A percentile compares a stretch with the other conserved stretches of the same genome.
phyloP scores from a whole-genome alignment of 2,113 vertebrate species.

The Rhombomys opimus region DNA sequence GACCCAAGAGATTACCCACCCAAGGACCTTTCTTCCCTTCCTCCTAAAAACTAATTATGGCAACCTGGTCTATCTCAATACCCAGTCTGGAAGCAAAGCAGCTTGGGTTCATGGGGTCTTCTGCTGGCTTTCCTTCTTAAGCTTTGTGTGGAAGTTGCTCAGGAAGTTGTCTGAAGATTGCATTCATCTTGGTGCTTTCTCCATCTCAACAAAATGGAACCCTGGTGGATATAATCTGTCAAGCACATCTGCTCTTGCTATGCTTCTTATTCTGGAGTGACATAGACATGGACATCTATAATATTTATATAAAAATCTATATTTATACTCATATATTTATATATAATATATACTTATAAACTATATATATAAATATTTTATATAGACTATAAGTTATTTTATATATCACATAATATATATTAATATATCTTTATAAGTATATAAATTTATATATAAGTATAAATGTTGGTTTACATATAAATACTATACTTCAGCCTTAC shows the following conservation, averaged over 20 bases:
- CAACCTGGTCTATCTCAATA: background rate
- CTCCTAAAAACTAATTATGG: conserved; percentile 1
- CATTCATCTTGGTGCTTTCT: accelerated
- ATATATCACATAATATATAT: no score
- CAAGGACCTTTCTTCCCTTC: background rate
- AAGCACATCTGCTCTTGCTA: background rate
- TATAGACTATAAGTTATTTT: no score
- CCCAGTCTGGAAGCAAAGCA: conserved; percentile 19
- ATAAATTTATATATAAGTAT: no score
- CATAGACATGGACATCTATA: accelerated
- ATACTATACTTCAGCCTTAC: background rate
- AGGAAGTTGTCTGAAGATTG: background rate
- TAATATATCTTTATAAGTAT: no score
- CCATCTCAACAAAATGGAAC: background rate
- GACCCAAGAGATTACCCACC: conserved; percentile 76
- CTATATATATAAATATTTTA: no score
- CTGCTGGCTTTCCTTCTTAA: background rate
- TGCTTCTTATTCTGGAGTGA: background rate
- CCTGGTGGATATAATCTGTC: accelerated
- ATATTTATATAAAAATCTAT: background rate
- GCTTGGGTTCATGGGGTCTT: conserved; percentile 6
- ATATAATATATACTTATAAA: no score
- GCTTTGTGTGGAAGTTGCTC: accelerated
- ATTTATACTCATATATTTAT: no score
- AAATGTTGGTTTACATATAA: no score